Evolutionary conservation across 2,888 invertebrate genomes (phyloP).

Genomic region (Lycocerus yunnanus): DNA sequence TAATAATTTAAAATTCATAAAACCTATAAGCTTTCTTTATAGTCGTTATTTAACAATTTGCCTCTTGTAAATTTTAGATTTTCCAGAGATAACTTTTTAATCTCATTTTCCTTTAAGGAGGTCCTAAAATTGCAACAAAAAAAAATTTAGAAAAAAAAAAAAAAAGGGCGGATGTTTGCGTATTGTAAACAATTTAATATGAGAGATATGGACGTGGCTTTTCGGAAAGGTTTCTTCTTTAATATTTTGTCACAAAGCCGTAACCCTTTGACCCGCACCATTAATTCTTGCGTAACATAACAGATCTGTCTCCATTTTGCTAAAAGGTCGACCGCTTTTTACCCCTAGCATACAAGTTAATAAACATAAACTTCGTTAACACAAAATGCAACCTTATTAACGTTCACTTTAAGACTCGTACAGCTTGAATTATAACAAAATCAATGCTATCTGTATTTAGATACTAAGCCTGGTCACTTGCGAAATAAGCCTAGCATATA

Average conservation of each 20-base stretch:
- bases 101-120: neutral
- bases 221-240: slow-evolving; percentile 8
- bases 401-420: slow-evolving; percentile 2
- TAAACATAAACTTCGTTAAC: slow-evolving; percentile 16
- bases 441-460: slow-evolving; percentile 31
- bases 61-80: neutral
- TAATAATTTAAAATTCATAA: neutral
- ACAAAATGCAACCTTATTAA: slow-evolving; percentile 11
- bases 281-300: slow-evolving; percentile 24
- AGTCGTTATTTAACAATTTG: neutral
- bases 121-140: neutral
- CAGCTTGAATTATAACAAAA: slow-evolving; percentile 20
- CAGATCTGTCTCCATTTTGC: slow-evolving; percentile 28
- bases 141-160: too few species aligned
- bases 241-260: slow-evolving; percentile 23
- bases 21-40: neutral
- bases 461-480: slow-evolving; percentile 31
- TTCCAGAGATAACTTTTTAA: neutral
- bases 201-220: slow-evolving; percentile 8
- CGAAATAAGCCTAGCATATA: slow-evolving; percentile 30
- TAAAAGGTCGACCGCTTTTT: slow-evolving; percentile 31
- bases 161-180: neutral
- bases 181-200: neutral
- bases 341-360: slow-evolving; percentile 25
- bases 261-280: slow-evolving; percentile 21